These are phyloP conservation scores for Eulithis testata DNA, from an alignment of 2,888 invertebrate genomes.

Conservation along the genomic window DNA sequence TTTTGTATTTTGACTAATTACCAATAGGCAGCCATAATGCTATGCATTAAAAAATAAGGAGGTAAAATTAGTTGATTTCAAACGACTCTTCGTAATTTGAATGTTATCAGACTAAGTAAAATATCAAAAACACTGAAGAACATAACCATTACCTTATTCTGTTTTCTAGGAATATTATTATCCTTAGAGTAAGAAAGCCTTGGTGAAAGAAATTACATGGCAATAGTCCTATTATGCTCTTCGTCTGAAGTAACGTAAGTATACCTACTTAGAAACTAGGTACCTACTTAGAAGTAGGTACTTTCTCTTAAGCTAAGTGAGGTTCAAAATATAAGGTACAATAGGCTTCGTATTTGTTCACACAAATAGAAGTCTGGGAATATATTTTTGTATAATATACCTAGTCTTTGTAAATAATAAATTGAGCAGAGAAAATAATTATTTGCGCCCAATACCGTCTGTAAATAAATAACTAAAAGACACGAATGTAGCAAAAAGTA, in stretches of 20 bases:
- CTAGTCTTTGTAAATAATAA: slow-evolving; percentile 15
- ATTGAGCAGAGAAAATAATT: slow-evolving; percentile 4
- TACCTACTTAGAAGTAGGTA: background rate
- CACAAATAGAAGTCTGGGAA: background rate
- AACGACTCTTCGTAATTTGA: too few species aligned
- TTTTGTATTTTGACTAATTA: too few species aligned
- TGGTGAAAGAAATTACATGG: background rate
- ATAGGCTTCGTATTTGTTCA: background rate
- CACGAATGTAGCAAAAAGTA: background rate
- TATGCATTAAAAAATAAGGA: too few species aligned
- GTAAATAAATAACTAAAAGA: background rate
- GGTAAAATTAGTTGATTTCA: too few species aligned
- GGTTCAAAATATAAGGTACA: background rate
- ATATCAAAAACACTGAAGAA: too few species aligned
- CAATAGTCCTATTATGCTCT: background rate
- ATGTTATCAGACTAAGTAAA: too few species aligned
- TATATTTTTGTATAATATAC: background rate
- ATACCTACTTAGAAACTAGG: background rate
- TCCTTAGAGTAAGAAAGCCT: background rate
- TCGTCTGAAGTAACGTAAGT: background rate
- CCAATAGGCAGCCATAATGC: too few species aligned
- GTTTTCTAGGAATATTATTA: background rate
- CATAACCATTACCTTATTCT: too few species aligned
- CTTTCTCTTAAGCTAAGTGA: background rate
- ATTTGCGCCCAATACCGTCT: too few species aligned